Evolutionary conservation across 2,888 invertebrate genomes (phyloP), one percentile per base, ranked within the genome.

Genomic region (Cheilosia vulpina): DNA sequence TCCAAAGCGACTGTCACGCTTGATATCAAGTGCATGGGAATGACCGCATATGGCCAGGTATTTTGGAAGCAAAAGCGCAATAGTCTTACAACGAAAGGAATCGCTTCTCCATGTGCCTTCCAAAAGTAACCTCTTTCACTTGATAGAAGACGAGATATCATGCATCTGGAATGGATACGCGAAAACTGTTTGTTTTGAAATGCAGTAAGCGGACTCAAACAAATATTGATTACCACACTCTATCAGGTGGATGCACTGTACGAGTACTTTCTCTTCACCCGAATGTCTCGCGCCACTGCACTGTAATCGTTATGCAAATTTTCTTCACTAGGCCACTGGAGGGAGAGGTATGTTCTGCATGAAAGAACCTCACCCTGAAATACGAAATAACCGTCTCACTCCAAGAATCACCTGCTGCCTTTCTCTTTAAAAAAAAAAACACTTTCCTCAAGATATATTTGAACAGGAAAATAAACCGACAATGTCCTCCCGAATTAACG

Each of bases 301-400:
- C 31, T 62, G 41, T 31, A 62, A 34, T 63, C 47, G 19, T 24
- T 63, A 63, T 63, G 50, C 50, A 63, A 63, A 63, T 24, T 52
- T 19, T 9, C 5, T 19, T 7, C 47, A 47, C 1, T 47, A 1
- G 19, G 17, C 47, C 47, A 47, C 9, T 47, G 17, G 13, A 9
- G 2, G 17, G 13, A 9, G 2, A 9, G 21, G 13, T 24, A 52
- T 27, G 24, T 52, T 15, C 24, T 13, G 24, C 52, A 52, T 21
- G 52, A 24, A 6, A 13, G 11, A 24, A 27, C 24, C 24, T 52
- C 24, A 24, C 13, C 21, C 21, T 24, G 24, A 13, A 47, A 9
- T 9, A 15, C 1, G 5, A 55, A n/a, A 9, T 31, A 17, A 17
- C 17, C 15, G 27, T 50, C 50, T 21, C 19, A 50, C 50, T 7